These are phyloP conservation scores for Metridium senile DNA, from an alignment of 92 coral and sea anemone genomes.

Conservation along the genomic window DNA sequence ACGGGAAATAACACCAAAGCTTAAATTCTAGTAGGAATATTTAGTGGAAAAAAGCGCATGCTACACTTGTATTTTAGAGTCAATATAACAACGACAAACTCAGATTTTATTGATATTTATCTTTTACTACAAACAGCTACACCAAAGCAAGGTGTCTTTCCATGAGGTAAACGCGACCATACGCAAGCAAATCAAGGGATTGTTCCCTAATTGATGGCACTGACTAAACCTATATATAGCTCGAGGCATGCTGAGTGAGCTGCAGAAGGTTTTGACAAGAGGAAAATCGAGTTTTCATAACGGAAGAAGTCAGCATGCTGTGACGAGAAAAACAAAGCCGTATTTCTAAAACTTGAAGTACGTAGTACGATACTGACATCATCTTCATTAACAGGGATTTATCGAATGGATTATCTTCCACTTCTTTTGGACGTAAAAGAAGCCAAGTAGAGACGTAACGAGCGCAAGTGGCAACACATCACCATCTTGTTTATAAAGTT, in stretches of 20 bases:
- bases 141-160: too few species aligned
- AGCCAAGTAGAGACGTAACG: background rate
- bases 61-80: too few species aligned
- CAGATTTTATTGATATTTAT: too few species aligned
- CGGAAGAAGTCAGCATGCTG: background rate
- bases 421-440: background rate
- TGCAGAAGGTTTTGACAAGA: constrained; percentile 1
- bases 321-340: background rate
- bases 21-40: too few species aligned
- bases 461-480: background rate
- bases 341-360: background rate
- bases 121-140: too few species aligned
- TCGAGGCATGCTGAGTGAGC: background rate
- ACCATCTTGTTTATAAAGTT: background rate
- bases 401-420: background rate
- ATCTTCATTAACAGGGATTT: background rate
- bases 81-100: too few species aligned
- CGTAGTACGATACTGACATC: background rate
- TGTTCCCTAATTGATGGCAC: background rate
- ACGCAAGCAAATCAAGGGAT: background rate
- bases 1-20: too few species aligned
- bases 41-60: too few species aligned
- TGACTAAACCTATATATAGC: background rate
- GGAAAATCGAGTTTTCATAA: constrained; percentile 31
- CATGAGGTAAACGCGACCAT: too few species aligned